Evolutionary conservation across 1,140 invertebrate genomes (phyloP).

Genomic region (Anastrepha ludens): DNA sequence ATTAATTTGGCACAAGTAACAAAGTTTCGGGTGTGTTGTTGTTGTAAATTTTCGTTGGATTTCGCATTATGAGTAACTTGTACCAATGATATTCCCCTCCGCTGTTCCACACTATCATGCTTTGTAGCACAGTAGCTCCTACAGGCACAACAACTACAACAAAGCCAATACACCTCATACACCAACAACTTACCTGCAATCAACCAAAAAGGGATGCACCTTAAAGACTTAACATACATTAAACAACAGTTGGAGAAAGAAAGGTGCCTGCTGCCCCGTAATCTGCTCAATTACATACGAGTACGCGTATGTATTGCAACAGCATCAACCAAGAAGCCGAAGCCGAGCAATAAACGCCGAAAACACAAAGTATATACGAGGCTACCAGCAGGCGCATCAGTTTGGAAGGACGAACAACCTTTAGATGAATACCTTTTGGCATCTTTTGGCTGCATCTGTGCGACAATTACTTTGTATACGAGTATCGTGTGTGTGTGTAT

Average conservation of each 20-base stretch:
- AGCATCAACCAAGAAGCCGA: not conserved
- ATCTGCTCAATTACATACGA: constrained; percentile 43
- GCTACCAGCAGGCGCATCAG: constrained; percentile 22
- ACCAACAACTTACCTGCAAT: constrained; percentile 39
- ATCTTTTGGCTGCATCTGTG: constrained; percentile 32
- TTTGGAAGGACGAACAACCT: constrained; percentile 15
- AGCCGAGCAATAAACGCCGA: not conserved
- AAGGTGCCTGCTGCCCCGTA: constrained; percentile 12
- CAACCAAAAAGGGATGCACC: constrained; percentile 34
- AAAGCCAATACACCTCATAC: not conserved
- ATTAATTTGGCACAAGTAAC: too few relatives aligned
- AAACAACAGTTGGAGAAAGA: not conserved
- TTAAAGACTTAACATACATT: constrained; percentile 14
- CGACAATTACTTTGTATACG: not conserved
- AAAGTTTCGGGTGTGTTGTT: too few relatives aligned
- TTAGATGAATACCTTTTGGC: constrained; percentile 15
- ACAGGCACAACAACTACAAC: not conserved
- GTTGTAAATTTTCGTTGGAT: too few relatives aligned
- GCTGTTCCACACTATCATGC: not conserved
- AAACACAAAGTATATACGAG: not conserved
- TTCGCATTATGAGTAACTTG: not conserved
- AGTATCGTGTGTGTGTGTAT: not conserved
- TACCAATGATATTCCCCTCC: not conserved
- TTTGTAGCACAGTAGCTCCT: constrained; percentile 2
- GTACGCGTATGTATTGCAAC: not conserved